These are phyloP conservation scores for Allacma fusca DNA, from an alignment of 2,888 invertebrate species.

Conservation along the genomic window DNA sequence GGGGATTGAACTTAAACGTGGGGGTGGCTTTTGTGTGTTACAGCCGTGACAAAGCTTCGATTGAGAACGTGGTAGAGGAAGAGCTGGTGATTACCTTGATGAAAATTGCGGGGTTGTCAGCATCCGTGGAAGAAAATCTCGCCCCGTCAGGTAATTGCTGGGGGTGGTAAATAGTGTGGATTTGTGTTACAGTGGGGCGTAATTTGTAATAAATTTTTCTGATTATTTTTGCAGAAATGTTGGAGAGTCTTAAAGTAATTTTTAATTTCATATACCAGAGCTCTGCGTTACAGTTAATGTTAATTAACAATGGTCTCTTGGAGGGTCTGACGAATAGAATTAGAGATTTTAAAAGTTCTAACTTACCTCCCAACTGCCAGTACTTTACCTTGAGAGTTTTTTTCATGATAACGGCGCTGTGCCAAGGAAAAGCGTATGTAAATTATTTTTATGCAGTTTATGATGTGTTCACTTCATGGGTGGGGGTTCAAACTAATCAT, in stretches of 20 bases:
- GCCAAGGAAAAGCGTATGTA: constrained; percentile 70
- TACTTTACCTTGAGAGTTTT: constrained; percentile 87
- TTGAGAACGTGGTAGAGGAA: constrained; percentile 74
- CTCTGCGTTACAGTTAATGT: constrained; percentile 67
- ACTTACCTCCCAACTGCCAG: constrained; percentile 75
- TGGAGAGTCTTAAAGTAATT: constrained; percentile 86
- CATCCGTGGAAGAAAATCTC: constrained; percentile 56
- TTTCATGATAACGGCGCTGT: constrained; percentile 86
- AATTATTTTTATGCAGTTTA: not conserved
- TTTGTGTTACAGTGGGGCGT: not conserved
- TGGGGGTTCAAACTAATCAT: constrained; percentile 55
- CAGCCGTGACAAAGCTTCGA: constrained; percentile 79
- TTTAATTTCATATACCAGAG: constrained; percentile 89
- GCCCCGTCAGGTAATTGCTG: constrained; percentile 29
- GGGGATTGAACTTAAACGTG: not conserved
- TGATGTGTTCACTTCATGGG: constrained; percentile 23
- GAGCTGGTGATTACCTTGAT: constrained; percentile 76
- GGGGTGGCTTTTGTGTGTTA: constrained; percentile 42
- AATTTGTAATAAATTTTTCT: not conserved
- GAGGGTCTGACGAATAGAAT: constrained; percentile 78
- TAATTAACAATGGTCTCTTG: constrained; percentile 72
- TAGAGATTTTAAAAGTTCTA: constrained; percentile 72
- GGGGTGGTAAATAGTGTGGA: not conserved
- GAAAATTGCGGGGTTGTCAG: constrained; percentile 70
- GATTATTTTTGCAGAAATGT: constrained; percentile 44